Conservation (phyloP, 2,113 vertebrate genomes). For the Arenaria interpres region DNA sequence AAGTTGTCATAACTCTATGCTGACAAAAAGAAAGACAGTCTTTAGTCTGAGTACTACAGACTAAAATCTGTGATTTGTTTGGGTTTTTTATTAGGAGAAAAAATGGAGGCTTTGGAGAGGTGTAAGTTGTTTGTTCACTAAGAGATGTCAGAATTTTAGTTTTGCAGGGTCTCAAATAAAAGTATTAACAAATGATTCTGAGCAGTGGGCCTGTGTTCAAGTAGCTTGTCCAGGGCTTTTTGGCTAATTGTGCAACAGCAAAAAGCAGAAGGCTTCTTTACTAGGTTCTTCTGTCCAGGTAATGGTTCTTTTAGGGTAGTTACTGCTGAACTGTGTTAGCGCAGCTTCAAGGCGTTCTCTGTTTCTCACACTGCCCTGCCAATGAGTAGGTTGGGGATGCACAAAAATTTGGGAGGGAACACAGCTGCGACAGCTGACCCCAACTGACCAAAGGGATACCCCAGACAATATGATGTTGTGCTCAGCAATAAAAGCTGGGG, state of each 20-base stretch:
- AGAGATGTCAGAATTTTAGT: background rate
- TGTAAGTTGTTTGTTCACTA: background rate
- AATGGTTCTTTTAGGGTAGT: background rate
- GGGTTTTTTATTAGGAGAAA: background rate
- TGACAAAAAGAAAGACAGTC: background rate
- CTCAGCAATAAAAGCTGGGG: background rate
- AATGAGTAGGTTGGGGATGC: background rate
- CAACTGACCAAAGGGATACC: background rate
- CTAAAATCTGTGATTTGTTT: background rate
- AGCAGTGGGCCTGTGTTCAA: background rate
- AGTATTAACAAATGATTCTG: background rate
- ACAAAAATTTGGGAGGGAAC: background rate
- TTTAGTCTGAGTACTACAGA: background rate
- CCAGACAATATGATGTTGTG: background rate
- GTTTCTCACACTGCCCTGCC: background rate
- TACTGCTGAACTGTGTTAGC: background rate
- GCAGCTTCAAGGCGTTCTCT: background rate
- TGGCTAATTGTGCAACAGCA: background rate
- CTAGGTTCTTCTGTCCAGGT: background rate
- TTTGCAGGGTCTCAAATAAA: background rate
- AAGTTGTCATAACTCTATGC: background rate
- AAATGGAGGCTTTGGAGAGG: accelerated
- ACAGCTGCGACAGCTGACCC: background rate
- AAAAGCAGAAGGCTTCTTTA: background rate
- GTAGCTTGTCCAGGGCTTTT: background rate